Base-by-base conservation (phyloP, 2,113 vertebrate species). In the Polyodon spathula region DNA sequence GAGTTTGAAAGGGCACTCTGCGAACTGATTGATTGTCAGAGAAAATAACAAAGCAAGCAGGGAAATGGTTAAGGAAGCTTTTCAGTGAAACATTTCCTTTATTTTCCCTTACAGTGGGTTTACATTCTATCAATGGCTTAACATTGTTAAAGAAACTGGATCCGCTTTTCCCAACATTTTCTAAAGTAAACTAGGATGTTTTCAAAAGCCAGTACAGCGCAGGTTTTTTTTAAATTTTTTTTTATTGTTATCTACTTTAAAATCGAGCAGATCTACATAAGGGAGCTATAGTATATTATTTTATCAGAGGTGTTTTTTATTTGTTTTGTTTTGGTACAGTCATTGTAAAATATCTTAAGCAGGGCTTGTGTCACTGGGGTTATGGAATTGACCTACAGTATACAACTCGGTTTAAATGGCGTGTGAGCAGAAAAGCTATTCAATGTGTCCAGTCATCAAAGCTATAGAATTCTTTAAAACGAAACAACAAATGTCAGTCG, bases 21-120 rank as follows among this genome's bases (percentile, higher is more conserved):
- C 93, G 90, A 93, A 91, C 88, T 95, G 91, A 95, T 94, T 94
- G 92, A 95, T 92, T 92, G 92, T 90, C 86, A 87, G 85, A 88
- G 87, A 87, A 89, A 93, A 93, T 93, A 92, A 90, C 89, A 92
- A 88, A 88, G 80, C 72, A 71, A 92, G 80, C 79, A 84, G 88
- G 88, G 86, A 93, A 91, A 91, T 87, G 85, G 88, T 89, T 88
- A 88, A 89, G 86, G 87, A 90, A 93, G 89, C 85, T 89, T 90
- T 91, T 86, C 86, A 89, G 85, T 84, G 86, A 85, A 93, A 92
- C 82, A 85, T 90, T 94, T 94, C 91, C 92, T 93, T 87, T 79
- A 78, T 92, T 84, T 88, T 87, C 88, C 85, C 88, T 73, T 73
- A 81, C 84, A 86, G 86, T 88, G 83, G 86, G 87, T 89, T 92